Evolutionary conservation across 2,888 invertebrate species (phyloP), one percentile per base, ranked within the genome.

Genomic region (Sinotaia quadrata): DNA sequence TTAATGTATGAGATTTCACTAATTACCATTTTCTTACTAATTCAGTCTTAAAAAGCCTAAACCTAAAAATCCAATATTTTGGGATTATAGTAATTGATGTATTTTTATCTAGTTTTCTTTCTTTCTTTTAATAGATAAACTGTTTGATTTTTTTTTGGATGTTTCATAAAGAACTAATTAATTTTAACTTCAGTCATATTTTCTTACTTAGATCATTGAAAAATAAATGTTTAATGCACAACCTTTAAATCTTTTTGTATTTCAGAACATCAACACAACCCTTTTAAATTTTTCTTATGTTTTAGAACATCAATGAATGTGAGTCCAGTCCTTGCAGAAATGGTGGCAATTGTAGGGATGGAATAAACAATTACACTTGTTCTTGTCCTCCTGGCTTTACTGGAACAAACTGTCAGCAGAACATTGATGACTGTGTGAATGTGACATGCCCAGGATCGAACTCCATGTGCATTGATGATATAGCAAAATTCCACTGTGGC

Each of bases 241-340:
- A 8, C 21, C 18, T 51, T 15, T 8, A 8, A n/a, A 24, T 51
- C 8, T 51, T 10, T n/a, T 10, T n/a, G 12, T n/a, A 8, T n/a
- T n/a, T n/a, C n/a, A n/a, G n/a, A n/a, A n/a, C n/a, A n/a, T n/a
- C n/a, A n/a, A n/a, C n/a, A n/a, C n/a, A n/a, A n/a, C n/a, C n/a
- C n/a, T n/a, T n/a, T n/a, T n/a, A n/a, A n/a, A n/a, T n/a, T n/a
- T 47, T 18, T 47, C 12, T 4, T 47, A 44, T 41, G 63, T 73
- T 69, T 7, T 71, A 82, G 82, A 75, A 80, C 49, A 70, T 82
- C 1, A 60, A 83, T 68, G 82, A 83, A 44, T 83, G 84, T 59
- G 21, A 33, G 0, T 81, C 82, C 1, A 63, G 67, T 33, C 83
- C 80, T 0, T 81, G 81, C 58, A 18, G 68, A 29, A 77, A 82